These are phyloP conservation scores for Diglossa cyanea DNA, from an alignment of 2,797 vertebrate species.

Conservation along the genomic window DNA sequence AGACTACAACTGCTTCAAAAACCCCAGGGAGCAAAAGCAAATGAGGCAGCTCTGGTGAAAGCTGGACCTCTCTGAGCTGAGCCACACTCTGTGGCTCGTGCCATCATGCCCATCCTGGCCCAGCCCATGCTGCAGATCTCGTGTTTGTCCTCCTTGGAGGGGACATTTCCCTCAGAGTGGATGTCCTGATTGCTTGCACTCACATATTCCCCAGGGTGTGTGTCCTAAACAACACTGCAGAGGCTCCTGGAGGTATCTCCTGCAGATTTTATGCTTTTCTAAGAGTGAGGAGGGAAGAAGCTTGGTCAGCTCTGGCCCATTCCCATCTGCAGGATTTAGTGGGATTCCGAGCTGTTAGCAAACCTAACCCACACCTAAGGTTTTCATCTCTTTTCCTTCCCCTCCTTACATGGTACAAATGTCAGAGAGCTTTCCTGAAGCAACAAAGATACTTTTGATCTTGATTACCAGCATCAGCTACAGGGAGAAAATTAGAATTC, in stretches of 20 bases:
- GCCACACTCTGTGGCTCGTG: fast-evolving
- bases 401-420: neutral
- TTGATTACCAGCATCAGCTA: neutral
- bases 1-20: neutral
- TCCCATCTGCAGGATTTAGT: neutral
- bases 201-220: fast-evolving
- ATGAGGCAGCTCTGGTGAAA: neutral
- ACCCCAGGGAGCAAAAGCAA: neutral
- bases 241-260: neutral
- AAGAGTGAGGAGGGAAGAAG: neutral
- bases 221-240: neutral
- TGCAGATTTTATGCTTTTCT: neutral
- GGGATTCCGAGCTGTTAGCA: neutral
- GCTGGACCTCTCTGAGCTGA: neutral
- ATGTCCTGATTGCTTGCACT: neutral
- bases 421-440: neutral
- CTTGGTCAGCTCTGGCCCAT: neutral
- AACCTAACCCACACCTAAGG: neutral
- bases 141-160: fast-evolving
- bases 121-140: neutral
- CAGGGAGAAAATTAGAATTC: slow-evolving; percentile 21
- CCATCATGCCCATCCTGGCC: fast-evolving
- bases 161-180: neutral
- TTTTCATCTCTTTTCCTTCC: neutral
- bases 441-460: neutral